Evolutionary conservation across 1,140 invertebrate species (phyloP), one percentile per base, ranked within the genome.

Genomic region (Halesus radiatus): DNA sequence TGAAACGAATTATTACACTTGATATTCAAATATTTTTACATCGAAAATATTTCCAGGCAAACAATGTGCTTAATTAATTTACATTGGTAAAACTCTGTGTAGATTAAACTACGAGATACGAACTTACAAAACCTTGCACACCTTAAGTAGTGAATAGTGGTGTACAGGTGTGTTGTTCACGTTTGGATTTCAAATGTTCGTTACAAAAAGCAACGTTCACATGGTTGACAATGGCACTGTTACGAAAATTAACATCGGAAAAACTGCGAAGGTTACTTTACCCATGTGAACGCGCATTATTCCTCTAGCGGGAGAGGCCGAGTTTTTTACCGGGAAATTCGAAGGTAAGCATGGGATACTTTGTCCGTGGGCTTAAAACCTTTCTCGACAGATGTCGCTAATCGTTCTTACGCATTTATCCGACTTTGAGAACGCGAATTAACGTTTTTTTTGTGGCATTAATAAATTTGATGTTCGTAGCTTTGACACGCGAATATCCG

Each of bases 241-340:
- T 79, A 53, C 78, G 56, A 79, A 79, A 79, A 79, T 79, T 75
- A 66, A 58, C 78, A 79, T 79, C 78, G 70, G 78, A 75, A 79
- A 79, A 79, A 50, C 20, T 1, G 29, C 78, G 78, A 79, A 79
- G 78, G 78, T 79, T 75, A 29, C 72, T 18, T 37, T 53, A 20
- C 45, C 53, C 29, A 58, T 75, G 72, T 75, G 72, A 75, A 75
- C 72, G 52, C 29, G 56, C 54, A 45, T 75, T 75, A 75, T 37
- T 3, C 18, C 20, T 16, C 15, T 23, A 53, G 23, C 16, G 10
- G 37, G 23, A 52, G 29, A 58, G 72, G 53, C 56, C 50, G 60
- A 18, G 29, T 70, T 78, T 52, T 78, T 66, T 78, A 56, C 45
- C 60, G 54, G 58, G 56, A 68, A 78, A 66, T 66, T 68, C n/a